Base-by-base conservation (phyloP, 2,113 vertebrate species). In the Python bivittatus region DNA sequence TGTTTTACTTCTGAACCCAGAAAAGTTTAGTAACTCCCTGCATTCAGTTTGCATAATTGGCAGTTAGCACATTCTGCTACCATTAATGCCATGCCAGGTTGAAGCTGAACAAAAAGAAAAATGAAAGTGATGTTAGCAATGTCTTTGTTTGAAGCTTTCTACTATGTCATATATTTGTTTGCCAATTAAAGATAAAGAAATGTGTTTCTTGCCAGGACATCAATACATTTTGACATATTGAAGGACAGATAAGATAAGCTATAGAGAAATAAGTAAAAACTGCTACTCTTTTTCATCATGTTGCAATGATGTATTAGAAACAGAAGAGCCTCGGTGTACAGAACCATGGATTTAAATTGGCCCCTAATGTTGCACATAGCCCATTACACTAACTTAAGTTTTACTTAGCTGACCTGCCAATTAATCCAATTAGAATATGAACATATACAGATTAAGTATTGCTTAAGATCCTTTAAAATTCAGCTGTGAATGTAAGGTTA, bases 391-490 rank as follows among this genome's bases (percentile, higher is more conserved):
- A 54, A 56, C n/a, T 33, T 25, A 38, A 15, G 8, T 12, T 89
- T 72, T 72, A 48, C n/a, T 52, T 38, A 52, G 25, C 22, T 83
- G 42, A 57, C 53, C 6, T 15, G 52, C 68, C 52, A 90, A 33
- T 68, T 89, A 44, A 61, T 48, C 15, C 25, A 68, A 72, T 54
- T 83, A 27, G 54, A 57, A 84, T 22, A 44, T 42, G 22, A 57
- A 57, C 72, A 53, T 38, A 1, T 4, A 83, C 48, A 64, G 10
- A 79, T 88, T 93, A 42, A 90, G 12, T 23, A 38, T 84, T 93
- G 29, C 42, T 94, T 94, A 86, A 38, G n/a, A 64, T 89, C 94
- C 93, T 94, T 48, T 89, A 89, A 92, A 93, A 58, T 15, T 84
- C 12, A 92, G 29, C 91, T 91, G 42, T 0, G 11, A 83, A 33